Base-by-base conservation (phyloP, 2,888 invertebrate genomes). In the Lycia hirtaria region DNA sequence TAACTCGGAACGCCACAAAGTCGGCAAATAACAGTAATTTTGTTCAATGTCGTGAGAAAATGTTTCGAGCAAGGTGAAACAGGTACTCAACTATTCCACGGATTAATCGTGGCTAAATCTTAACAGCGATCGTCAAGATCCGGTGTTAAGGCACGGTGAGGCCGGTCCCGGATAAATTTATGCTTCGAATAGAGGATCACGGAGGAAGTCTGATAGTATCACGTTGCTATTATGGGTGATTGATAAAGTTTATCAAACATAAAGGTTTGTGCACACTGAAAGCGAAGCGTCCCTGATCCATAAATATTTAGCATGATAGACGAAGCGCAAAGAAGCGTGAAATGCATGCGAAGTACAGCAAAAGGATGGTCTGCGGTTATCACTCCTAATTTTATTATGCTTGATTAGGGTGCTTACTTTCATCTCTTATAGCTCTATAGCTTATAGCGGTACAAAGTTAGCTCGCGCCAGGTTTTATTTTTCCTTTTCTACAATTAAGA, bases 41-140 rank as follows among this genome's bases (percentile, higher is more conserved):
- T 71, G 76, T 82, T 81, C 89, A 90, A 89, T 90, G 89, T 86
- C 90, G 89, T 91, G 91, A 81, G 90, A 91, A 58, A 58, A 52
- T 48, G 88, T 78, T 81, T 80, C 83, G 87, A 76, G 87, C 80
- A 88, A 88, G 79, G 74, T 71, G 74, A 49, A 61, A 69, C 47
- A 44, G 44, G 44, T 44, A 47, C 78, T 83, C 80, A 84, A 85
- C 91, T 85, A 87, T 88, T 88, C 88, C 85, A 81, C 85, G 85
- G 83, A 83, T 83, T 82, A 78, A 81, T 80, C 80, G 74, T 67
- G 65, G 66, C 63, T 71, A 85, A 81, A 88, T 88, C 88, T 86
- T 66, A 78, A 81, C 81, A 76, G 78, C 81, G 73, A 83, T 87
- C 83, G 78, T 82, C 84, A 77, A 75, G 80, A 80, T 78, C 74